Evolutionary conservation across 2,113 vertebrate genomes (phyloP), one percentile per base, ranked within the genome.

Genomic region (Orientallactaga bullata): DNA sequence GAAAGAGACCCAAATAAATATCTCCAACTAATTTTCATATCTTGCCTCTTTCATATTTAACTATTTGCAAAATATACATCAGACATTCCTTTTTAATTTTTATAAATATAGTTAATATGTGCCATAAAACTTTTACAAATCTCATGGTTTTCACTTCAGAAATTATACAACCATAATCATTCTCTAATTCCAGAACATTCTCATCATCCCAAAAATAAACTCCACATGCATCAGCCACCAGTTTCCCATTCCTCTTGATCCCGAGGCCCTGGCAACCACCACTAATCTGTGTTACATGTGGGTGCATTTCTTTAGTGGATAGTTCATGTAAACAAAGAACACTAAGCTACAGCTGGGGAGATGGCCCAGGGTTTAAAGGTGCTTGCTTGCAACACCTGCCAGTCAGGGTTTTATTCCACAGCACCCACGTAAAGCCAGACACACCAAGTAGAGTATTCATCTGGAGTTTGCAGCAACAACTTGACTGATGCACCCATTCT

Each of bases 1-100:
- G 42, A 47, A 47, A 47, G 42, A 47, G 42, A 47, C 42, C 42
- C 42, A 47, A 47, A 47, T 47, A 47, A 47, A 42, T 73, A 47
- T 61, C 1, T 51, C 61, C 37, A 83, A 24, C 61, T 88, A 28
- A 18, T 84, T 32, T 39, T 32, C 80, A 23, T 2, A 71, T 39
- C 39, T 74, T 89, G 30, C 47, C 28, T 83, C 5, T 80, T 73
- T 39, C 15, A 71, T 78, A 69, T 84, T 89, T 83, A 93, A 69
- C 51, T 84, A 61, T 15, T 24, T 60, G 51, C n/a, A 91, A 74
- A 55, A 66, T 39, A 65, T 11, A 55, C 55, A 65, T 32, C 20
- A 66, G 51, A 15, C 15, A 73, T 93, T 35, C 37, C 7, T 61
- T 66, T 66, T 81, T 20, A 60, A 47, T 60, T 80, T 74, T 58